phyloP scores from a whole-genome alignment of 2,888 invertebrate species.

The Andrena camellia region DNA sequence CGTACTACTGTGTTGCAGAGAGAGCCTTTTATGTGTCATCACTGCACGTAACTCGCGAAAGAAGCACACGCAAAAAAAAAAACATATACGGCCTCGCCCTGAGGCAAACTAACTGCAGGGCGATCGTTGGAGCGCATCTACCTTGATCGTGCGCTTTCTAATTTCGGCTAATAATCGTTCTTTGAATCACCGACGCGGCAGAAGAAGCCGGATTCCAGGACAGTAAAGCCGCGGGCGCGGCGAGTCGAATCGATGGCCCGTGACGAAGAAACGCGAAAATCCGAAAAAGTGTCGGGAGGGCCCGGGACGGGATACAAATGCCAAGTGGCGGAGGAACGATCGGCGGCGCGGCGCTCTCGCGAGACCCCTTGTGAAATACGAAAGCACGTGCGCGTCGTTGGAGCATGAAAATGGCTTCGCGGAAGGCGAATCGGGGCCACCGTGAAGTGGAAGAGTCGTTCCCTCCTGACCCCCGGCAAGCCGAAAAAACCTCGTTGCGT shows the following conservation, averaged over 20 bases:
- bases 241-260: background rate
- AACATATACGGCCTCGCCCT: too few relatives aligned
- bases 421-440: slow-evolving; percentile 71
- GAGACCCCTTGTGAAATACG: slow-evolving; percentile 30
- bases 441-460: slow-evolving; percentile 57
- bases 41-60: too few relatives aligned
- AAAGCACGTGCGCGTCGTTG: slow-evolving; percentile 67
- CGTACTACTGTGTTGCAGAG: too few relatives aligned
- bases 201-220: slow-evolving; percentile 20
- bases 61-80: too few relatives aligned
- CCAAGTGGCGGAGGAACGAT: slow-evolving; percentile 4
- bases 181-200: background rate
- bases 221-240: background rate
- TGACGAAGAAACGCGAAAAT: slow-evolving; percentile 20
- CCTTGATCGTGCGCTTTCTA: background rate
- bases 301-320: slow-evolving; percentile 11
- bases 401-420: slow-evolving; percentile 79
- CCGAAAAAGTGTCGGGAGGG: slow-evolving; percentile 9
- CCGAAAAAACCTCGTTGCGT: slow-evolving; percentile 58
- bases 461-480: slow-evolving; percentile 33
- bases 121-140: background rate
- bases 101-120: too few relatives aligned
- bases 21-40: too few relatives aligned
- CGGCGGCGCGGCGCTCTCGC: background rate
- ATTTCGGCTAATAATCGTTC: slow-evolving; percentile 6